Evolutionary conservation across 2,888 invertebrate genomes (phyloP).

Genomic region (Cylindroiulus punctatus): DNA sequence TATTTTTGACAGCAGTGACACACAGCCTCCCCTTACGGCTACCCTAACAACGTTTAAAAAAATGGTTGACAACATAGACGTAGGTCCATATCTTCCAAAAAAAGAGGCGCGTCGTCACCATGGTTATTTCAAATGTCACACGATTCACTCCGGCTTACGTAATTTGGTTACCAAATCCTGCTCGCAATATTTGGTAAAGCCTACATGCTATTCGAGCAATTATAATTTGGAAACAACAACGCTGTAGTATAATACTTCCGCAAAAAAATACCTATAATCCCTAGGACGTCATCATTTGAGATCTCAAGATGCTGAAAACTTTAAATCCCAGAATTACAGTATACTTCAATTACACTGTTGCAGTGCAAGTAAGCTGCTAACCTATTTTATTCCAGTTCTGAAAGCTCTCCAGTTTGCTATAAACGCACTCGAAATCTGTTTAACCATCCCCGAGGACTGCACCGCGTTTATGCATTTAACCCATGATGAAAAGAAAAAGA

Average conservation of each 20-base stretch:
- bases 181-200: too few relatives aligned
- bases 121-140: constrained; percentile 24
- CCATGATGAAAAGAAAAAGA: not conserved
- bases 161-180: not conserved
- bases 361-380: not conserved
- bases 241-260: too few relatives aligned
- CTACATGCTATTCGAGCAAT: too few relatives aligned
- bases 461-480: not conserved
- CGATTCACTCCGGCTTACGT: not conserved
- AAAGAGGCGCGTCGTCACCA: constrained; percentile 12
- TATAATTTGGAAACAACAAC: too few relatives aligned
- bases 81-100: not conserved
- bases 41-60: not conserved
- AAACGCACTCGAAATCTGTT: constrained; percentile 6
- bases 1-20: constrained; percentile 32
- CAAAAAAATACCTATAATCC: too few relatives aligned
- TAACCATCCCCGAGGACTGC: constrained; percentile 14
- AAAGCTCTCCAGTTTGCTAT: not conserved
- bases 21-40: not conserved
- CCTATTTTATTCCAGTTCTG: not conserved
- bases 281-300: too few relatives aligned
- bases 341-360: too few relatives aligned
- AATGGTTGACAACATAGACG: constrained; percentile 10
- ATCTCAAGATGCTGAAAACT: too few relatives aligned
- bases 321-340: too few relatives aligned